phyloP scores from a whole-genome alignment of 2,888 invertebrate species.

The Anoplius nigerrimus region DNA sequence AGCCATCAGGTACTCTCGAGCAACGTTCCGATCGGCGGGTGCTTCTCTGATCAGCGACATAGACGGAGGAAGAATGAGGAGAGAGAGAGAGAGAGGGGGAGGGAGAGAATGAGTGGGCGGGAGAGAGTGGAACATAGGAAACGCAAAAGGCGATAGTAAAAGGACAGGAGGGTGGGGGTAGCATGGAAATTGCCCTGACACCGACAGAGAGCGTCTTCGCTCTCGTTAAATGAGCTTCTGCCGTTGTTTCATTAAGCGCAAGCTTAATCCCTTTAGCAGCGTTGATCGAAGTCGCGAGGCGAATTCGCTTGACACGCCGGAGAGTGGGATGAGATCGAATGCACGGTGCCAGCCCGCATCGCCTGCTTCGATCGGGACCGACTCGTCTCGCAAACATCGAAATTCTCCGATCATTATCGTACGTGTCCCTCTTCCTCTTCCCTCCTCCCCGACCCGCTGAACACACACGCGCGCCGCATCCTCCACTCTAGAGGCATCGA shows the following conservation, averaged over 20 bases:
- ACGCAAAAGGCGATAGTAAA: not conserved
- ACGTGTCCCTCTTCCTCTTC: too few relatives aligned
- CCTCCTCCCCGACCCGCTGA: too few relatives aligned
- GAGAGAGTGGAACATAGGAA: constrained; percentile 8
- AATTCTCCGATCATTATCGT: too few relatives aligned
- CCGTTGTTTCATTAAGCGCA: constrained; percentile 43
- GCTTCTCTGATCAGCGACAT: too few relatives aligned
- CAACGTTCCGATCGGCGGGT: not conserved
- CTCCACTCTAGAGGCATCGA: too few relatives aligned
- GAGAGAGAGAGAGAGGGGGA: constrained; percentile 1
- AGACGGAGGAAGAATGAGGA: not conserved
- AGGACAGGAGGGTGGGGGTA: constrained; percentile 1
- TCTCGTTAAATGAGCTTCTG: constrained; percentile 36
- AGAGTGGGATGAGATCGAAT: not conserved
- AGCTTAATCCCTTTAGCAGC: constrained; percentile 39
- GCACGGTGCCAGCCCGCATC: too few relatives aligned
- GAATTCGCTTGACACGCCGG: constrained; percentile 12
- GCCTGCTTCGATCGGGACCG: too few relatives aligned
- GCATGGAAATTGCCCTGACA: constrained; percentile 32
- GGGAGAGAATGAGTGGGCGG: not conserved
- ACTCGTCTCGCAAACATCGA: too few relatives aligned
- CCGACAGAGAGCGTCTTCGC: not conserved
- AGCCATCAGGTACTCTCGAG: not conserved
- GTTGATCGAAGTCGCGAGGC: constrained; percentile 27
- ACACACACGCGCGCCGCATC: too few relatives aligned